Base-by-base conservation (phyloP, 2,888 invertebrate genomes). In the Luffia ferchaultella region DNA sequence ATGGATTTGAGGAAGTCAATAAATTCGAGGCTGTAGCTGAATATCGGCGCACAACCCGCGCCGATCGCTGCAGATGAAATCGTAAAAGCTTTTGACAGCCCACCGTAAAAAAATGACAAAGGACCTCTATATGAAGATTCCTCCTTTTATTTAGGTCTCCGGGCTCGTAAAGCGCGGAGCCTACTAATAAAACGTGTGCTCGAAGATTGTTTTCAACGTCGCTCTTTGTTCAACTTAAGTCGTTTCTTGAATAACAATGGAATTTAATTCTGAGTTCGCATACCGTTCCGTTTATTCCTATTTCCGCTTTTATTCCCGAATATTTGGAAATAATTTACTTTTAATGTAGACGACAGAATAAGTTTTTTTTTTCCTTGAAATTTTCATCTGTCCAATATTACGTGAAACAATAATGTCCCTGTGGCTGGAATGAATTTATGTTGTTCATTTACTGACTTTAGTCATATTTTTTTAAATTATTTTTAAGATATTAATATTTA, bases 81-180 rank as follows among this genome's bases (percentile, higher is more conserved):
- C 76, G 70, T 78, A 76, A 76, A 76, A 71, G 64, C 70, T 67
- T 73, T 73, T 76, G 70, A 75, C 71, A 69, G 67, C 65, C 65
- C 60, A 66, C 73, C 76, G 73, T 78, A 76, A 77, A 78, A 30
- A 77, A 73, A 59, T 72, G 67, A 73, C 74, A 76, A 77, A 76
- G 63, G 66, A 20, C 20, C 42, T 70, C 60, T 67, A 68, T 75
- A 78, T 71, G 74, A 75, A 70, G 70, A 73, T 70, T 71, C 68
- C 63, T 66, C 68, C 69, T 74, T 70, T 78, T 72, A 76, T 76
- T 77, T 71, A 69, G 67, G 70, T 67, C 71, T 67, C 62, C 64
- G 68, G 67, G 57, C 65, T 71, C 78, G 71, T 78, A 77, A 77
- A 78, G 70, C 58, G 65, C 12, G 65, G 62, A 67, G 65, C 67